phyloP scores from a whole-genome alignment of 2,797 vertebrate genomes.

The Platyrinchus mystaceus region DNA sequence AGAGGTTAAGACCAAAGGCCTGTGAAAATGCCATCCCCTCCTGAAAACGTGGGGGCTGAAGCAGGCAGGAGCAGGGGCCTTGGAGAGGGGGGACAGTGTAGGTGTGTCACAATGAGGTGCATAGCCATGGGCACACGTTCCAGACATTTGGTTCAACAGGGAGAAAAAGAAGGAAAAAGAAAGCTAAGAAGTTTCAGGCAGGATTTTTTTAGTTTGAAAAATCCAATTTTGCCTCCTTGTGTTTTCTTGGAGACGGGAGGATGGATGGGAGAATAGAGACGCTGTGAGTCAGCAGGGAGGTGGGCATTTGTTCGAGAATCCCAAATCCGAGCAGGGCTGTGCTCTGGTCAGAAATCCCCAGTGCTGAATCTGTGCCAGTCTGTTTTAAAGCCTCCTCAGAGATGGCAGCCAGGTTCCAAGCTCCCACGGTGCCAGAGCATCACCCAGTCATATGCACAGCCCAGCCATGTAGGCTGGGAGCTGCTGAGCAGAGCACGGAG shows the following conservation, averaged over 20 bases:
- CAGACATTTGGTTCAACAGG: accelerated
- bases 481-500: not conserved
- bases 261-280: not conserved
- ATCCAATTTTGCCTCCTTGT: not conserved
- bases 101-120: not conserved
- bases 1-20: slow-evolving; percentile 27
- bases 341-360: not conserved
- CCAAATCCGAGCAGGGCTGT: not conserved
- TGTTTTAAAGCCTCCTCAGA: not conserved
- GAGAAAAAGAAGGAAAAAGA: not conserved
- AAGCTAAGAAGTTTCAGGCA: not conserved
- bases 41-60: not conserved
- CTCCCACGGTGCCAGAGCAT: not conserved
- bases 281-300: not conserved
- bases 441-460: not conserved
- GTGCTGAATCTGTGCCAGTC: accelerated
- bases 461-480: not conserved
- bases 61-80: not conserved
- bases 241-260: not conserved
- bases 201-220: not conserved
- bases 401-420: not conserved
- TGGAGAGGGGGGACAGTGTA: not conserved
- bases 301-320: not conserved
- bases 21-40: not conserved
- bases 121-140: not conserved